Base-by-base conservation (phyloP, 1,140 invertebrate species). In the Microvelia longipes region DNA sequence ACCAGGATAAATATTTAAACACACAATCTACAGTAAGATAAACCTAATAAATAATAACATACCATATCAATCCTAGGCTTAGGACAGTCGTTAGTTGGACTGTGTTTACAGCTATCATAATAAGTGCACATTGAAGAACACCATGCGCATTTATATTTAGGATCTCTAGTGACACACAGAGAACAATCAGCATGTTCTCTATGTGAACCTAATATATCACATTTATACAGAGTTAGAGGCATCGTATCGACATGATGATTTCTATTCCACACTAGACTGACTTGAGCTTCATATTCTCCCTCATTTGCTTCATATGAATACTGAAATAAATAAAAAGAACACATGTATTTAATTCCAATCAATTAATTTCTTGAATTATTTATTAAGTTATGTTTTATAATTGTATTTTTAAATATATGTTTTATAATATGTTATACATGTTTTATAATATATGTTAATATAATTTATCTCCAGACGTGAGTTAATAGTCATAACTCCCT, bases 131-230 rank as follows among this genome's bases (percentile, higher is more conserved):
- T 87, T 75, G 89, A 91, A 2, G 86, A 85, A 81, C 94, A 97
- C 94, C 94, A 98, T 26, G 90, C 89, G 77, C 95, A 98, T 67
- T 91, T 87, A 78, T 93, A 97, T 75, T 92, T 88, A 13, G 87
- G 82, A 78, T 92, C 89, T 35, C 93, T 83, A 0, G 93, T 95
- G 24, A 95, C 88, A 78, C 95, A 98, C 27, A 96, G 82, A 19
- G 93, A 96, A 80, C 95, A 98, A 78, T 98, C 95, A 11, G 92
- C 89, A 77, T 94, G 90, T 76, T 93, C 90, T 63, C 91, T 84
- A 79, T 96, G 92, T 2, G 92, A 93, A 15, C 94, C 94, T 69
- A 98, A 81, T 68, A 94, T 90, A 79, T 93, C 90, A 82, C 95
- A 98, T 81, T 97, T 97, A 79, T 96, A 98, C 29, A 98, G 80